phyloP scores from a whole-genome alignment of 2,113 vertebrate genomes.

The Colinus virginianus region DNA sequence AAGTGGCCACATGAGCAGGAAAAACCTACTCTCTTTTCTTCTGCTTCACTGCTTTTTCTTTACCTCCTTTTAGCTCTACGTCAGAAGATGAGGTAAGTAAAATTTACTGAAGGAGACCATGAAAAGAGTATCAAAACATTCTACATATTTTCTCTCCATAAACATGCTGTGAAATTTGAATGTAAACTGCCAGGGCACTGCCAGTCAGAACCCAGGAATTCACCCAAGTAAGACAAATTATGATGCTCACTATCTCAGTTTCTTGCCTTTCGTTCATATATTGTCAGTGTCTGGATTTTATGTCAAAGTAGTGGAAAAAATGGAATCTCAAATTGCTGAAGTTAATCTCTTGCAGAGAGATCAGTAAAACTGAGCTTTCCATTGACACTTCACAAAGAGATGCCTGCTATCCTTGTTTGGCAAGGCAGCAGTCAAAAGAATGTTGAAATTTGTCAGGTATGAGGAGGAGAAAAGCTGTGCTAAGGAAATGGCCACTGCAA shows the following conservation, averaged over 20 bases:
- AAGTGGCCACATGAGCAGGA: background rate
- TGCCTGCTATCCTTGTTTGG: background rate
- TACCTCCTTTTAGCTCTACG: background rate
- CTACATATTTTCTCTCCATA: slow-evolving; percentile 5
- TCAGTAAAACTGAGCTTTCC: background rate
- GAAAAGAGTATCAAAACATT: slow-evolving; percentile 16
- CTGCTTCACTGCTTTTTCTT: background rate
- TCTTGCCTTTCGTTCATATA: slow-evolving; percentile 48
- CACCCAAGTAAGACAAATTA: slow-evolving; percentile 35
- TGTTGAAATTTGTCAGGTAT: background rate
- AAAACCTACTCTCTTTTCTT: background rate
- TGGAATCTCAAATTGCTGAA: background rate
- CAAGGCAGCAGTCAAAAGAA: background rate
- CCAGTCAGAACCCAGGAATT: slow-evolving; percentile 37
- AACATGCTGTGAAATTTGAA: background rate
- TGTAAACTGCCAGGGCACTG: slow-evolving; percentile 6
- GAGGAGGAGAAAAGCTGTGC: background rate
- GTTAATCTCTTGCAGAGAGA: slow-evolving; percentile 13
- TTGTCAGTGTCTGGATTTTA: slow-evolving; percentile 26
- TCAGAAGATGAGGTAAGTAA: background rate
- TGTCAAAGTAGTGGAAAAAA: background rate
- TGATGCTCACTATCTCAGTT: slow-evolving; percentile 24
- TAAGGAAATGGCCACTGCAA: background rate
- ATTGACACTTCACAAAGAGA: background rate
- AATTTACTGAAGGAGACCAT: background rate